Base-by-base conservation (phyloP, 2,888 invertebrate species). In the Dicranocentrus wangi region DNA sequence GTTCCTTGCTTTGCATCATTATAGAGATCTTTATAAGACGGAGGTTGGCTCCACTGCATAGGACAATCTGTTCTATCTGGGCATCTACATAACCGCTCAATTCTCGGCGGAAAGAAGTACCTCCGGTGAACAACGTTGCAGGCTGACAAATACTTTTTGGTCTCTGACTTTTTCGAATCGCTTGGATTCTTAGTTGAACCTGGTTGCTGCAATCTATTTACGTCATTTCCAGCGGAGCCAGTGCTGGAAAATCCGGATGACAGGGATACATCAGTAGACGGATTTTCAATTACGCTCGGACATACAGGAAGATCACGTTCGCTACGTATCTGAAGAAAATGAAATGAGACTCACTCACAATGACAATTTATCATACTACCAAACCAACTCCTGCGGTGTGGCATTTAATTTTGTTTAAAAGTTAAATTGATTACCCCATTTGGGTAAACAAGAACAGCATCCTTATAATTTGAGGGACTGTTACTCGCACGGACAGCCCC, bases 51-150 rank as follows among this genome's bases (percentile, higher is more conserved):
- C 89, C 89, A 90, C 53, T 90, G 89, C 88, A 89, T 89, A 0
- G 90, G 90, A 83, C 91, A 91, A 78, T 90, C 90, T 5, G 86
- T 89, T 7, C 91, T 90, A 17, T 90, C 90, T 43, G 90, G 89
- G 88, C 93, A 93, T 68, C 91, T 90, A 84, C 93, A 93, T 69
- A 92, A 88, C 15, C 93, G 90, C 88, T 92, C 90, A 0, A 92
- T 90, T 81, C 92, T 90, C 27, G 70, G 90, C 89, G 93, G 93
- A 92, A 88, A 91, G 17, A 84, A 84, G 53, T 84, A 91, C 60
- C 92, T 89, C 86, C 87, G 88, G 85, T 92, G 88, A 84, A 91
- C 88, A 81, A 91, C 90, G 66, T 91, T 90, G 87, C 92, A 92
- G 43, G 91, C 91, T 79, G 89, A 90, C 53, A 80, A 25, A 21